phyloP scores from a whole-genome alignment of 2,113 vertebrate genomes.

The Catharus fuscescens region DNA sequence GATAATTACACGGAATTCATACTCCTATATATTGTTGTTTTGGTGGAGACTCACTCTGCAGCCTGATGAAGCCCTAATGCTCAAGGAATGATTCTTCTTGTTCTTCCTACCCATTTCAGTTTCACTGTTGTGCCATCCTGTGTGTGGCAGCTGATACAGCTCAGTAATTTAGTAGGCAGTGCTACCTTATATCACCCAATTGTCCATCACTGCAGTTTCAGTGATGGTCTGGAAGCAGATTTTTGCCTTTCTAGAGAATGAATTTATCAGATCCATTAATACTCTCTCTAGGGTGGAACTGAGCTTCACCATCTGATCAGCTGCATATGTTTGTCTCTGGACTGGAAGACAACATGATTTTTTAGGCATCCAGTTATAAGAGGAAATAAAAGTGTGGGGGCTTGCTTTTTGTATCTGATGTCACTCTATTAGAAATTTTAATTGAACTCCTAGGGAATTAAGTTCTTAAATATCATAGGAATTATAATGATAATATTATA shows the following conservation, averaged over 20 bases:
- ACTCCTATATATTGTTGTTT: background rate
- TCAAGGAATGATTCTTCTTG: background rate
- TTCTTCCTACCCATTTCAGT: background rate
- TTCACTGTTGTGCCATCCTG: background rate
- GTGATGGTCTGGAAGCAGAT: background rate
- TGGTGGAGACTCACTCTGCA: background rate
- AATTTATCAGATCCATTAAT: constrained; percentile 17
- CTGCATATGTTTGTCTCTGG: background rate
- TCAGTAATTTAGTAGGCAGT: background rate
- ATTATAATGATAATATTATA: background rate
- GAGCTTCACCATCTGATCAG: background rate
- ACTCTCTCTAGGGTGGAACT: background rate
- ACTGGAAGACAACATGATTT: background rate
- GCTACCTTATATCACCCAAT: background rate
- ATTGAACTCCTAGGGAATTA: background rate
- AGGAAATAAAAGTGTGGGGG: background rate
- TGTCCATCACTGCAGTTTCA: background rate
- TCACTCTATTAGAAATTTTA: background rate
- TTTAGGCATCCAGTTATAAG: background rate
- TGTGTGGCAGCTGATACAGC: background rate
- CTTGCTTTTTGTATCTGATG: background rate
- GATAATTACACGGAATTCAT: background rate
- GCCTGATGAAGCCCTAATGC: background rate
- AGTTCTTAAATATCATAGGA: background rate
- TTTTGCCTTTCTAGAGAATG: background rate